Base-by-base conservation (phyloP, 2,797 vertebrate species). In the Parauchenoglanis ngamensis region DNA sequence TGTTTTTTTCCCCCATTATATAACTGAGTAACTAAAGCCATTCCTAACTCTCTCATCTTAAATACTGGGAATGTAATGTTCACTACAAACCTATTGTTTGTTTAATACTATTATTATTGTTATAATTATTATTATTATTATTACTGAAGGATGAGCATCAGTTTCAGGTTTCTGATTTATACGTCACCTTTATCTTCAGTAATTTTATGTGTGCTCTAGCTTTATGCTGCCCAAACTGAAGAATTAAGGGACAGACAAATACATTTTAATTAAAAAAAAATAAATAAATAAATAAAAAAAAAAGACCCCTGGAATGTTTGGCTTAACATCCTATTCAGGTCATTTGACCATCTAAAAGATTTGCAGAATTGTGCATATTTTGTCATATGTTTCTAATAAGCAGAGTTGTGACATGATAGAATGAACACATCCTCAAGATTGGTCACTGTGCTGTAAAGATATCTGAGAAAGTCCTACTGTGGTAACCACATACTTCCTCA, bases 401-500 rank as follows among this genome's bases (percentile, higher is more conserved):
- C 35, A 8, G 5, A 63, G 40, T 25, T 80, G 54, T 63, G 21
- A 63, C 25, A 28, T 65, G 25, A 7, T 49, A 1, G 19, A n/a
- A 79, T 87, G 73, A 84, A 49, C 35, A 6, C 35, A 63, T 70
- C 25, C 54, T 78, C 19, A 59, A 17, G 49, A 23, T 70, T 61
- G 35, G n/a, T 79, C 40, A 35, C n/a, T 40, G 28, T 73, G 65
- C 35, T 59, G 19, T 59, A 28, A 76, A 21, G 12, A 72, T 56
- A 25, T 56, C 35, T 1, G 10, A 19, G 28, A 61, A 17, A 44
- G n/a, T 25, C 52, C 35, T 31, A n/a, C 67, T 85, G 54, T 49
- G 7, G 3, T 70, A 57, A 31, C 67, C 17, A 31, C 23, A 10
- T 40, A 25, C 75, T 28, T 73, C 11, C 57, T 56, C 46, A 85